Base-by-base conservation (phyloP, 2,797 vertebrate genomes). In the Euthynnus affinis region DNA sequence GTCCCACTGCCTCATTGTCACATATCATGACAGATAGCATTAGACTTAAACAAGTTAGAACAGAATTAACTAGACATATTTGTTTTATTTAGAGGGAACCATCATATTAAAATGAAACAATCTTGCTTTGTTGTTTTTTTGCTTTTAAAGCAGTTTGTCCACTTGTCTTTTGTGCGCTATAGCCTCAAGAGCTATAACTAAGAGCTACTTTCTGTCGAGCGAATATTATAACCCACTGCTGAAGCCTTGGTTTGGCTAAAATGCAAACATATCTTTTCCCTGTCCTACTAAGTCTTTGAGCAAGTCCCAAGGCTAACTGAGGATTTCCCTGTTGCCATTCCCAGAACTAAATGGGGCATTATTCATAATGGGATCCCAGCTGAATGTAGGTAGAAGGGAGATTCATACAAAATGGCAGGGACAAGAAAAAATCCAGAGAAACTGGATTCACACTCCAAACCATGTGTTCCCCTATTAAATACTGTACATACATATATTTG, bases 281-380 rank as follows among this genome's bases (percentile, higher is more conserved):
- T 95, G 69, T 76, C 69, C 76, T 95, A 95, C 94, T 94, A 95
- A 96, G 95, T 95, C 95, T 97, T 95, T 94, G 95, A 96, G 95
- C 94, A 93, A 94, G 94, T 96, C 95, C 94, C 94, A 44, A 6
- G 90, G 94, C 95, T 95, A 94, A 95, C 61, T 69, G 0, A 94
- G 95, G 95, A 96, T 96, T 96, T 97, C 82, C 85, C 78, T 27
- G 4, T 77, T 86, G 85, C 72, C 92, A 91, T 94, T 95, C 94
- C 93, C 88, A 93, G 63, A 94, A 95, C 91, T 96, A 96, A 97
- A 95, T 94, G 93, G 95, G 82, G 94, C 94, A 96, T 96, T 95
- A 93, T 95, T 92, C 94, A 95, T 96, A 96, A 96, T 96, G 94
- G 95, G 93, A 94, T 93, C 78, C 93, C 93, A 20, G 84, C 66